Conservation (phyloP, 2,888 invertebrate species). For the Myopa tessellatipennis region DNA sequence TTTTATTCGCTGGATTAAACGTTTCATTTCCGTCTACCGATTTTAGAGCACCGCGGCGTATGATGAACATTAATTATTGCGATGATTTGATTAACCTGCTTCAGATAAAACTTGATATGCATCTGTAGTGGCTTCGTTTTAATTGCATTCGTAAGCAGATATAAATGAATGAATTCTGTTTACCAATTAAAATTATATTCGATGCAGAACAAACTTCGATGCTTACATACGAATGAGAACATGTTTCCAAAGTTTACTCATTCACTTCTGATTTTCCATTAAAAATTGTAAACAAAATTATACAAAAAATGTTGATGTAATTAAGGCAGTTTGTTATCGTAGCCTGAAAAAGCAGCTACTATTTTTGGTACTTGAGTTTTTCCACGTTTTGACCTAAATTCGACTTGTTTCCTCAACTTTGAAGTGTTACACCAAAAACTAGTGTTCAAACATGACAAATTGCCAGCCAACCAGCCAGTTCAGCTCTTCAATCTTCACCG, state of each 20-base stretch:
- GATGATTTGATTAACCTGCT: constrained; percentile 47
- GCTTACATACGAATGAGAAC: background rate
- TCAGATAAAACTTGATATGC: constrained; percentile 40
- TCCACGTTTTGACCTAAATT: background rate
- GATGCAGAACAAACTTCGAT: background rate
- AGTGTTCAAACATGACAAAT: background rate
- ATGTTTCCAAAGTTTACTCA: background rate
- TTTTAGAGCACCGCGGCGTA: constrained; percentile 36
- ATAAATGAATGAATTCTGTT: background rate
- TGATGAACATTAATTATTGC: constrained; percentile 50
- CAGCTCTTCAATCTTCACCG: background rate
- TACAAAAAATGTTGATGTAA: too few species aligned
- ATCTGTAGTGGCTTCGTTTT: constrained; percentile 2
- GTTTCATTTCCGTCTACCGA: background rate
- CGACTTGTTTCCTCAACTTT: background rate
- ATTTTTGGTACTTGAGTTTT: too few species aligned
- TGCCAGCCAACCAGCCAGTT: too few species aligned
- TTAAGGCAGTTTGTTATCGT: too few species aligned
- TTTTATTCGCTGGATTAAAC: background rate
- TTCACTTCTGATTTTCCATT: background rate
- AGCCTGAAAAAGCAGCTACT: too few species aligned
- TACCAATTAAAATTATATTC: background rate
- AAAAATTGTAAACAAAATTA: too few species aligned
- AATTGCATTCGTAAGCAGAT: background rate
- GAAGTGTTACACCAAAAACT: background rate